Conservation (phyloP, 2,113 vertebrate species). For the Daphoenositta chrysoptera region DNA sequence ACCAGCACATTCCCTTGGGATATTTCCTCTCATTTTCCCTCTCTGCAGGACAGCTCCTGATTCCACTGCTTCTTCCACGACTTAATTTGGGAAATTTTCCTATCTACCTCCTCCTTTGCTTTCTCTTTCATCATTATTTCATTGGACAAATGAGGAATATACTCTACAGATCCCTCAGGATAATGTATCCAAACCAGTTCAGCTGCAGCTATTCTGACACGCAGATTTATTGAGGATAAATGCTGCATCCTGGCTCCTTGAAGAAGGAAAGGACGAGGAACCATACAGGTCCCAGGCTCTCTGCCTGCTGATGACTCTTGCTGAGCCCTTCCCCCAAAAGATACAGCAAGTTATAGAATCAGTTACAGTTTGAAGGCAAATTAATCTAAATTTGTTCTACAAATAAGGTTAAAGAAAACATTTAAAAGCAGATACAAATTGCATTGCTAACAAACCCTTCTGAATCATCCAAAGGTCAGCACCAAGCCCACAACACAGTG, state of each 20-base stretch:
- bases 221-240: background rate
- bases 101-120: background rate
- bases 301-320: background rate
- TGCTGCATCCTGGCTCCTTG: background rate
- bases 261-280: background rate
- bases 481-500: background rate
- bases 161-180: background rate
- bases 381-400: background rate
- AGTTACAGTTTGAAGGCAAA: background rate
- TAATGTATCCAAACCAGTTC: background rate
- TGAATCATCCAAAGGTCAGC: conserved; percentile 17
- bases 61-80: background rate
- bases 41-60: background rate
- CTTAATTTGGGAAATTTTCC: background rate
- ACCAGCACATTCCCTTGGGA: background rate
- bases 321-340: background rate
- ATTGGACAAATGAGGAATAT: background rate
- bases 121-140: background rate
- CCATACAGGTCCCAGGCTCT: background rate
- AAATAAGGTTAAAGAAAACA: conserved; percentile 32
- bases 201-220: background rate
- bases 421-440: conserved; percentile 8
- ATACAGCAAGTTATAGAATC: background rate
- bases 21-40: background rate
- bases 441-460: background rate